Evolutionary conservation across 2,888 invertebrate genomes (phyloP).

Genomic region (Invenusta paracnida): DNA sequence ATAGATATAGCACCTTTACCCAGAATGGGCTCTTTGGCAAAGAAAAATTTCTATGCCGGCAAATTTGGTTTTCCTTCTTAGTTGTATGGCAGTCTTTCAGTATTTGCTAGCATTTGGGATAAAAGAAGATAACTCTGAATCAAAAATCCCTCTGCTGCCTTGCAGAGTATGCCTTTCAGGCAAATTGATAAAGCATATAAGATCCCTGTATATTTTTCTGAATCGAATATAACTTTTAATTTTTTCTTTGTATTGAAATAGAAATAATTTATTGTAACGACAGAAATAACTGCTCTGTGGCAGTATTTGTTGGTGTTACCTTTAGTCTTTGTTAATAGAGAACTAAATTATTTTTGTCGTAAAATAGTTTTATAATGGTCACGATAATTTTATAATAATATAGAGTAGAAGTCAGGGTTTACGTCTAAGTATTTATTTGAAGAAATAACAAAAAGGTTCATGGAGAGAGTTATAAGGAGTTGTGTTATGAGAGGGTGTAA

Average conservation of each 20-base stretch:
- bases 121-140: background rate
- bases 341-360: no score
- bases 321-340: no score
- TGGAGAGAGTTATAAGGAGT: no score
- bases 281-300: no score
- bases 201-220: background rate
- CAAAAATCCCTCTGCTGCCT: background rate
- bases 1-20: background rate
- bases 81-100: background rate
- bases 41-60: background rate
- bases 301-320: no score
- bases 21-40: background rate
- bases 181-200: no score
- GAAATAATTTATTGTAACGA: background rate
- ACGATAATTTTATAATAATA: no score
- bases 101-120: background rate
- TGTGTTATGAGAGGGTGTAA: no score
- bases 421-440: no score
- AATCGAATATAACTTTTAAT: background rate
- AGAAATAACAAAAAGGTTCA: no score
- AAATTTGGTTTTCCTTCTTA: background rate
- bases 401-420: no score
- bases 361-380: no score
- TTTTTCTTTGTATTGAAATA: background rate
- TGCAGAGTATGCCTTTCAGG: background rate